These are phyloP conservation scores for Cataglyphis rosenhaueri DNA, from an alignment of 2,888 invertebrate genomes.

Conservation along the genomic window DNA sequence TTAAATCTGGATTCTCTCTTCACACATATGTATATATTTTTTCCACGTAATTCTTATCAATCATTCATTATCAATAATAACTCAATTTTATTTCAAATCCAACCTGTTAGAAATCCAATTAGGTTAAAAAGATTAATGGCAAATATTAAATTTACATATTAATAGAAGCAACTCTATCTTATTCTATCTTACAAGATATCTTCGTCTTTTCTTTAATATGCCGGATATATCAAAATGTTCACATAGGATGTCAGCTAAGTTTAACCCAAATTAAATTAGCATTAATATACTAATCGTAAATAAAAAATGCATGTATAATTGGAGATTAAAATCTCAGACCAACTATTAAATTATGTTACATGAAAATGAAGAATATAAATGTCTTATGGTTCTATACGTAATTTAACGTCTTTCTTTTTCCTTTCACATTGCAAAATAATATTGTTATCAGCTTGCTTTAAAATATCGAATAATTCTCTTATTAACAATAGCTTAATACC, in stretches of 20 bases:
- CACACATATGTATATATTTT: not conserved
- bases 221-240: not conserved
- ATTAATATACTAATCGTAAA: conserved; percentile 1
- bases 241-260: not conserved
- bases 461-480: conserved; percentile 17
- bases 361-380: conserved; percentile 11
- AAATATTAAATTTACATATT: not conserved
- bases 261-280: not conserved
- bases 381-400: not conserved
- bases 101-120: not conserved
- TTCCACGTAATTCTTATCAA: conserved; percentile 4
- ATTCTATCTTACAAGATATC: not conserved
- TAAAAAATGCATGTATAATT: not conserved
- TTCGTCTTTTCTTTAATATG: not conserved
- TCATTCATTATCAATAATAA: not conserved
- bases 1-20: conserved; percentile 20
- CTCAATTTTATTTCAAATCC: conserved; percentile 20
- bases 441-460: not conserved
- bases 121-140: conserved; percentile 10
- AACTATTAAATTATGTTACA: not conserved
- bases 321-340: not conserved
- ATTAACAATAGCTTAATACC: conserved; percentile 4
- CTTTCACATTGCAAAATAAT: not conserved
- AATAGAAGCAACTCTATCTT: not conserved
- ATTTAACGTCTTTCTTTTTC: not conserved